Conservation (phyloP, 30 jellyfish, hydroid and myxozoan genomes). For the Pelagia noctiluca region DNA sequence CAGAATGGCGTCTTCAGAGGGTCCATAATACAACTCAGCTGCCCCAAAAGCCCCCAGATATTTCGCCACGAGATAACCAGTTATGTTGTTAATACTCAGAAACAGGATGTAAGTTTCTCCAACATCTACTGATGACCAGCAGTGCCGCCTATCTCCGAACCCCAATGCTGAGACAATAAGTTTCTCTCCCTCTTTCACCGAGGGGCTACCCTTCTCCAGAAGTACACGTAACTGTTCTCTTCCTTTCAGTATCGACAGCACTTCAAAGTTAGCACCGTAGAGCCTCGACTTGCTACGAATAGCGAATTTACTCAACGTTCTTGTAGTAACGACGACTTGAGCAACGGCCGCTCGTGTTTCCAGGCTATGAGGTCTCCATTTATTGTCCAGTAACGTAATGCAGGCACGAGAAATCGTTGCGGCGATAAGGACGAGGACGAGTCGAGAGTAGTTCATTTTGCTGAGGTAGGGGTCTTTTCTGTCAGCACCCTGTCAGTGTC, state of each 20-base stretch:
- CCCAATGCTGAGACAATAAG: slow-evolving; percentile 83
- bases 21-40: slow-evolving; percentile 86
- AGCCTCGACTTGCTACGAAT: slow-evolving; percentile 51
- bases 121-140: slow-evolving; percentile 96
- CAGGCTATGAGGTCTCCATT: slow-evolving; percentile 86
- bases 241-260: slow-evolving; percentile 91
- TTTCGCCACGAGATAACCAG: slow-evolving; percentile 86
- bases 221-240: slow-evolving; percentile 75
- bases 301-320: slow-evolving; percentile 68
- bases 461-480: slow-evolving; percentile 71
- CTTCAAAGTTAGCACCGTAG: slow-evolving; percentile 89
- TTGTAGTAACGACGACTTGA: slow-evolving; percentile 87
- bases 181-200: slow-evolving; percentile 73
- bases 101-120: slow-evolving; percentile 91
- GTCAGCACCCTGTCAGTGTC: slow-evolving; percentile 87
- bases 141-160: slow-evolving; percentile 88
- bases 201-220: slow-evolving; percentile 69
- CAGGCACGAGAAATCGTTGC: slow-evolving; percentile 74
- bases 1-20: slow-evolving; percentile 85
- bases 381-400: slow-evolving; percentile 73
- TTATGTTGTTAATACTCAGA: slow-evolving; percentile 70
- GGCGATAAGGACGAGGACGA: slow-evolving; percentile 30
- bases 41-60: slow-evolving; percentile 98
- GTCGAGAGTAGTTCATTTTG: slow-evolving; percentile 48
- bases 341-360: slow-evolving; percentile 92